Percentiles rank a stretch among this genome's conserved stretches.
Conservation (phyloP, 2,888 invertebrate genomes). For the Loripinus fragilis region DNA sequence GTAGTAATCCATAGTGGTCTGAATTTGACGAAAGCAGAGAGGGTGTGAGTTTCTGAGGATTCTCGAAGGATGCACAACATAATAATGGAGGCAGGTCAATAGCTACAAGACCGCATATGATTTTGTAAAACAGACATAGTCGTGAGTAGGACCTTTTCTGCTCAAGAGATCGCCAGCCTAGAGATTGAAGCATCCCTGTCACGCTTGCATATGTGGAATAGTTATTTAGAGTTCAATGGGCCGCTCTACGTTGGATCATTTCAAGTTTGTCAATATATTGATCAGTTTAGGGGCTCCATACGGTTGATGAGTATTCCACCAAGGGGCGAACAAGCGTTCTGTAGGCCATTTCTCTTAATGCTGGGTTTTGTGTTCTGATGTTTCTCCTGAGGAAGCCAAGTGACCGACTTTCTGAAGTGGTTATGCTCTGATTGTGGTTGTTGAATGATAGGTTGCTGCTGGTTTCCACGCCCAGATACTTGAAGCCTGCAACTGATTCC, state of each 20-base stretch:
- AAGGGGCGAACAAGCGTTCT: neutral
- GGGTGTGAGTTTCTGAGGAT: neutral
- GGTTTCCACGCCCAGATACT: too few relatives aligned
- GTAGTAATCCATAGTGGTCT: neutral
- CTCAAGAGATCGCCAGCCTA: too few relatives aligned
- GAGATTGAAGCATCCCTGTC: neutral
- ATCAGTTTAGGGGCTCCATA: neutral
- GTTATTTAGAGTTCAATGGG: neutral
- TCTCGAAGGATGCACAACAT: neutral
- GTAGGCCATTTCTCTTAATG: neutral
- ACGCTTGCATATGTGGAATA: neutral
- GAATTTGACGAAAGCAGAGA: neutral
- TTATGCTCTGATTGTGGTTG: neutral
- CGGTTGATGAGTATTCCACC: neutral
- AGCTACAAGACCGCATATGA: too few relatives aligned
- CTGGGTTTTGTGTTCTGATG: neutral
- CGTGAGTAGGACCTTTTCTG: neutral
- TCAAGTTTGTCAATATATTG: neutral
- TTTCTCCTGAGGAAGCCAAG: neutral
- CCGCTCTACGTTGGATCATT: neutral
- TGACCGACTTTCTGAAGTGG: neutral
- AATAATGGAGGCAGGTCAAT: neutral
- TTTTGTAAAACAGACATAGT: neutral
- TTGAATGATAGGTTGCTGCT: neutral
- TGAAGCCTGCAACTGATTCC: too few relatives aligned